These are phyloP conservation scores for Sinocyclocheilus anshuiensis DNA, from an alignment of 2,113 vertebrate species.

Conservation along the genomic window DNA sequence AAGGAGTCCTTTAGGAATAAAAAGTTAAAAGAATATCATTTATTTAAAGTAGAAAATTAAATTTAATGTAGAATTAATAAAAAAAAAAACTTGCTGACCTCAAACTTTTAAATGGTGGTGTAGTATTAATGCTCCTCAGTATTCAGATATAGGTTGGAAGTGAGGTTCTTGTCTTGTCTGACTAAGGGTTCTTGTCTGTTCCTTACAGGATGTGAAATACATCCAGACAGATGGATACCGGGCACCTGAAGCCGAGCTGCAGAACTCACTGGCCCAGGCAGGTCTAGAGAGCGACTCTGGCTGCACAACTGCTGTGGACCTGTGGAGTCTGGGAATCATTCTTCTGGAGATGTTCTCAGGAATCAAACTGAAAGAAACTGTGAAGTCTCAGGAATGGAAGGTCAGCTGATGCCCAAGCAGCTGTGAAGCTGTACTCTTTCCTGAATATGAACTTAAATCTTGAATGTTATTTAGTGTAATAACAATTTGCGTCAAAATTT, in stretches of 20 bases:
- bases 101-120: neutral
- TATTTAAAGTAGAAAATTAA: no score
- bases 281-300: conserved; percentile 84
- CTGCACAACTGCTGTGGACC: conserved; percentile 88
- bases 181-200: neutral
- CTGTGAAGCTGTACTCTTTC: neutral
- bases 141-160: neutral
- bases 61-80: no score
- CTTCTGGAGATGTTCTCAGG: conserved; percentile 98
- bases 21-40: no score
- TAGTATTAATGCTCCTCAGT: neutral
- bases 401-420: conserved; percentile 48
- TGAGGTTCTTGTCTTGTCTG: neutral
- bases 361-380: conserved; percentile 93
- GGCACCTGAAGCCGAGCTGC: conserved; percentile 92
- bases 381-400: conserved; percentile 93
- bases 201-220: conserved; percentile 90
- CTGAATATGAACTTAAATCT: no score
- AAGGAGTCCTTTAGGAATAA: no score
- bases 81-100: no score
- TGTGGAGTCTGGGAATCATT: conserved; percentile 94
- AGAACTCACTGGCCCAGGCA: conserved; percentile 88
- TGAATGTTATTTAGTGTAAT: no score
- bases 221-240: conserved; percentile 97
- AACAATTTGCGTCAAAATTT: no score